Base-by-base conservation (phyloP, 2,113 vertebrate genomes). In the Rhinolophus sinicus region DNA sequence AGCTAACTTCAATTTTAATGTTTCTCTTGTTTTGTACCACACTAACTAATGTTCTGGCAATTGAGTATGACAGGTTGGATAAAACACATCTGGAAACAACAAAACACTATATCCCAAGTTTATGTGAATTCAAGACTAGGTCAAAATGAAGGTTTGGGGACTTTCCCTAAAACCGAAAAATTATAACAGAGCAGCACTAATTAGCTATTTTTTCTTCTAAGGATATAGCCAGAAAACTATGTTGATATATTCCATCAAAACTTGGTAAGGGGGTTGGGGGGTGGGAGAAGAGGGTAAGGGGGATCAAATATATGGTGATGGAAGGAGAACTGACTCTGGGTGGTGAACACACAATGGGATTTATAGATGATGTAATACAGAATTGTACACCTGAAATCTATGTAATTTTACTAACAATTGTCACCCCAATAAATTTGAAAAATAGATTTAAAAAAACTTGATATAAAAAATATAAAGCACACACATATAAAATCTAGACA, bases 101-200 rank as follows among this genome's bases (percentile, higher is more conserved):
- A 70, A 70, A 95, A 70, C 9, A 58, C 14, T 95, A 88, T 24
- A 84, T 56, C 69, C 30, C n/a, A 88, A 81, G 62, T 60, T 62
- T 40, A 47, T 91, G 8, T 24, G 56, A 91, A 93, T 85, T 72
- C 50, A 86, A 90, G 54, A 82, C 18, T 69, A 56, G 19, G 30
- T 54, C 54, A 87, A 92, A 35, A 70, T 54, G 81, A 88, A 9
- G 33, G 12, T 67, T 54, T 40, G 33, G 15, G 14, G 52, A 33
- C 4, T 72, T 90, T 84, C 95, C 77, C 56, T 97, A 97, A 94
- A 93, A 40, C 11, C 85, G 12, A 94, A 94, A 86, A 96, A 95
- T 97, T 92, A 73, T 94, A 93, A 96, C 0, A 11, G 0, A 97
- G 58, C 8, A 2, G 94, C 93, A 84, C 8, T 90, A 83, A 58